Conservation (phyloP, 2,797 vertebrate genomes). For the Distichodus sexfasciatus region DNA sequence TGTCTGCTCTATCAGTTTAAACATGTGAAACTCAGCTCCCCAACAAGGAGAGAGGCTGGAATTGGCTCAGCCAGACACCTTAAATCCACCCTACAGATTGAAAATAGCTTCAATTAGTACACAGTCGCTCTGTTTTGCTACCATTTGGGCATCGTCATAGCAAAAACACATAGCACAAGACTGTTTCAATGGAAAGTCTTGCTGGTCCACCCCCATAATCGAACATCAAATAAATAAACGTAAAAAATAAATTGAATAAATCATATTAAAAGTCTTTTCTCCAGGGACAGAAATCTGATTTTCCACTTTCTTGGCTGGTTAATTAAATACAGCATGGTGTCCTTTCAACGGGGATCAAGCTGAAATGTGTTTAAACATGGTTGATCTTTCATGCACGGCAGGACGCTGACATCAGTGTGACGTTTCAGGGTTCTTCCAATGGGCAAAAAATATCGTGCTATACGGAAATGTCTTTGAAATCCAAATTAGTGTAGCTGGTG, state of each 20-base stretch:
- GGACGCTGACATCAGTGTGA: constrained; percentile 12
- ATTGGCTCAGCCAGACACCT: too few relatives aligned
- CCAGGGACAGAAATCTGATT: neutral
- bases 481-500: too few relatives aligned
- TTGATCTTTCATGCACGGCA: constrained; percentile 20
- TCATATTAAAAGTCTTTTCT: neutral
- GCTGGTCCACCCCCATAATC: neutral
- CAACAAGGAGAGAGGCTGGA: too few relatives aligned
- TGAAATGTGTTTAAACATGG: constrained; percentile 19
- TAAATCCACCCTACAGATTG: too few relatives aligned
- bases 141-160: too few relatives aligned
- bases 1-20: too few relatives aligned
- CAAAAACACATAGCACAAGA: too few relatives aligned
- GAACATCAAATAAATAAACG: neutral
- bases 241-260: neutral
- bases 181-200: neutral
- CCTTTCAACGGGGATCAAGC: constrained; percentile 24
- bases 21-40: too few relatives aligned
- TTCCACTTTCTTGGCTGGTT: neutral
- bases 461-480: too few relatives aligned
- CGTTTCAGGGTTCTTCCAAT: neutral
- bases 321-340: constrained; percentile 6
- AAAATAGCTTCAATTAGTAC: too few relatives aligned
- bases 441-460: neutral
- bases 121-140: too few relatives aligned